Base-by-base conservation (phyloP, 2,888 invertebrate species). In the Antheraea assamensis region DNA sequence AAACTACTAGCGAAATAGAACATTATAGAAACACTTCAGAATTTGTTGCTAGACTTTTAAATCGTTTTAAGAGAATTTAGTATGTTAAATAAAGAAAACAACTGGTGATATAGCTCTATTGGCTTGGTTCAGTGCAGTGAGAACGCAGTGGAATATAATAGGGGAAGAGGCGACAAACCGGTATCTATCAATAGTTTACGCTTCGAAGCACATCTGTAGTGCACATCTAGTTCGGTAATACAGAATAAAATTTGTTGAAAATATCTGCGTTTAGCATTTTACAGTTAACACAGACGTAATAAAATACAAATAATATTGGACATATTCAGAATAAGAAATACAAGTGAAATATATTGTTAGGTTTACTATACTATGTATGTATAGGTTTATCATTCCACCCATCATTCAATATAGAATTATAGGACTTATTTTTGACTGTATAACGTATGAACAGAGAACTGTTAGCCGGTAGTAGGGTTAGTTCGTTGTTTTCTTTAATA, bases 121-220 rank as follows among this genome's bases (percentile, higher is more conserved):
- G n/a, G 35, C 35, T 68, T 68, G 21, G 35, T 35, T 35, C 13
- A n/a, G 68, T 35, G 35, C 68, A 68, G n/a, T 35, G 68, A 68
- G 75, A 78, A 76, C 74, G 75, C 72, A 78, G 71, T 79, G 75
- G 76, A 76, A 76, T 78, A 76, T 80, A 77, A 76, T 75, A 75
- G 58, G 76, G 35, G 71, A 73, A 73, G 73, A 76, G 71, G 73
- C 76, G 74, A 75, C 76, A 77, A 77, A 78, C 76, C 74, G 78
- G 78, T 75, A 79, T 81, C 77, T 80, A 80, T 81, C 80, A 78
- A 80, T 80, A 79, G 75, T 80, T 78, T 61, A 80, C 77, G 75
- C 77, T 78, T 77, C 76, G 49, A 27, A 35, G 78, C 79, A 71
- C 77, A 73, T 74, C 76, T 75, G 76, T 72, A 21, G 58, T 35